Evolutionary conservation across 2,797 vertebrate genomes (phyloP).

Genomic region (Psittacula derbiana): DNA sequence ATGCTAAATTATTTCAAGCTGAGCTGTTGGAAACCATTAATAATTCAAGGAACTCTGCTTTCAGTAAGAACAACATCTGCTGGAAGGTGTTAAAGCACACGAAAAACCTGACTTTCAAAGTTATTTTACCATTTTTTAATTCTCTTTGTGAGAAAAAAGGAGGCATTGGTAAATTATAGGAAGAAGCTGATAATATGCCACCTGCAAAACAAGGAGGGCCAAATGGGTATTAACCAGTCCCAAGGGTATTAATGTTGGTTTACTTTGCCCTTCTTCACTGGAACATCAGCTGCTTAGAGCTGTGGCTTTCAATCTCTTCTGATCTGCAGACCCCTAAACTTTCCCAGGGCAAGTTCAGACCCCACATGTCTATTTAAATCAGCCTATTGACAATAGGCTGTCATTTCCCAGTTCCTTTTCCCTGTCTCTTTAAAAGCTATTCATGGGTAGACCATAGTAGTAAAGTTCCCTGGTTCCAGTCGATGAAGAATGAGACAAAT

Average conservation of each 20-base stretch:
- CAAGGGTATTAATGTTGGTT: background rate
- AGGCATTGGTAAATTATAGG: background rate
- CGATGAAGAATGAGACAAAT: background rate
- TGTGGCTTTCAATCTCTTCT: background rate
- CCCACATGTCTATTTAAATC: background rate
- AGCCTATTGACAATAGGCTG: background rate
- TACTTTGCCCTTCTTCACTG: background rate
- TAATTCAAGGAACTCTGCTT: constrained; percentile 67
- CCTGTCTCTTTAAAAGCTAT: background rate
- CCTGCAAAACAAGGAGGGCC: background rate
- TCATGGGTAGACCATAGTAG: background rate
- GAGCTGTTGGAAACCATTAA: constrained; percentile 72
- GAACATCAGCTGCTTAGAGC: background rate
- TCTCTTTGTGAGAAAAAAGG: background rate
- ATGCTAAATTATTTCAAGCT: constrained; percentile 73
- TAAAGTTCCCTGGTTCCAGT: background rate
- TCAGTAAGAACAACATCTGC: constrained; percentile 64
- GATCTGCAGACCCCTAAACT: background rate
- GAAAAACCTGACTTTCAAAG: constrained; percentile 43
- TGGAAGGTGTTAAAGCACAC: constrained; percentile 53
- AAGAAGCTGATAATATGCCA: background rate
- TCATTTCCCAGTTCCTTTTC: background rate
- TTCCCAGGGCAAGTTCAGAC: background rate
- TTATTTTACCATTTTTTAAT: constrained; percentile 24
- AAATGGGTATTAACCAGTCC: background rate